phyloP scores from a whole-genome alignment of 2,797 vertebrate genomes.

The Centropyge bicolor region DNA sequence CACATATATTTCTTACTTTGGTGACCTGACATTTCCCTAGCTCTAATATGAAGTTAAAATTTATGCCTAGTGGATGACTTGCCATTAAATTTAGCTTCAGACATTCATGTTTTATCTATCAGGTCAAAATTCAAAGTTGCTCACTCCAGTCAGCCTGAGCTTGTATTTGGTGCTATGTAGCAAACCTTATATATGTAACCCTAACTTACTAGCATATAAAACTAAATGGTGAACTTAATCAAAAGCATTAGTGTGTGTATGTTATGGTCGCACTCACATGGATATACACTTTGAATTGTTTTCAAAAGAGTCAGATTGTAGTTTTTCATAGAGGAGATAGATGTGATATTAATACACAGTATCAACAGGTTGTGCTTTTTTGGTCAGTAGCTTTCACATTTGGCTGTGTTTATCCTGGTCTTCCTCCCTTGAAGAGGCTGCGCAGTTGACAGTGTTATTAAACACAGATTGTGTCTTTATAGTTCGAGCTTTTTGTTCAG shows the following conservation, averaged over 20 bases:
- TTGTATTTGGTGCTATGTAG: background rate
- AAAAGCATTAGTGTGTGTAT: background rate
- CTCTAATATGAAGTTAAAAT: background rate
- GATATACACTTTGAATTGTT: too few relatives aligned
- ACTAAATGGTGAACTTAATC: background rate
- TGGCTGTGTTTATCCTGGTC: background rate
- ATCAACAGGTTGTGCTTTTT: background rate
- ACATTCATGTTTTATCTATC: too few relatives aligned
- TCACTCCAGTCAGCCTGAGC: background rate
- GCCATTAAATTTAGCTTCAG: too few relatives aligned
- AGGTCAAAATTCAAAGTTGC: too few relatives aligned
- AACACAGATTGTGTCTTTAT: constrained; percentile 3
- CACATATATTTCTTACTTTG: background rate
- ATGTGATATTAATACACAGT: too few relatives aligned
- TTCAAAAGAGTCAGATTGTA: background rate
- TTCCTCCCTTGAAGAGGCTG: background rate
- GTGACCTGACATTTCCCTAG: background rate
- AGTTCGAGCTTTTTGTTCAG: constrained; percentile 27
- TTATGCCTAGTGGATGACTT: too few relatives aligned
- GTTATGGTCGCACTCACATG: too few relatives aligned
- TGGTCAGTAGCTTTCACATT: background rate
- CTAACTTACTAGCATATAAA: too few relatives aligned
- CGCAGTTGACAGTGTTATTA: background rate
- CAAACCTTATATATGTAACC: background rate
- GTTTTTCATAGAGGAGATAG: background rate